Conservation (phyloP, 2,797 vertebrate genomes). For the Typhlichthys eigenmanni region DNA sequence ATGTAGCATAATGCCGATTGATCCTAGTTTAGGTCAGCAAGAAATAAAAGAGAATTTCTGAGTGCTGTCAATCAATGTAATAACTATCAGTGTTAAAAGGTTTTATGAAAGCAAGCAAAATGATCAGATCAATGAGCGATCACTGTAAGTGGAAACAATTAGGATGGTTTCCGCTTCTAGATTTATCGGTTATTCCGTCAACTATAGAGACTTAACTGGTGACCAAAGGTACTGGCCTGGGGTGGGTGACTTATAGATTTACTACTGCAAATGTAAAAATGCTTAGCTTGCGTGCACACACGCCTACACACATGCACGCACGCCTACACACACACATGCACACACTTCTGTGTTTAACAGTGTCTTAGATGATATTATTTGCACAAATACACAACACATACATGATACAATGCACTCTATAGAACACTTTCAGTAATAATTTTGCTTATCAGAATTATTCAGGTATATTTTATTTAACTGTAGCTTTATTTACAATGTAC, state of each 20-base stretch:
- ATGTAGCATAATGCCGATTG: not conserved
- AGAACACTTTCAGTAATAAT: constrained; percentile 19
- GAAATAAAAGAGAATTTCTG: not conserved
- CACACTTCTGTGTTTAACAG: not conserved
- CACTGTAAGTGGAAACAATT: constrained; percentile 25
- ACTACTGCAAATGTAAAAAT: constrained; percentile 11
- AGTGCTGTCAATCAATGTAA: constrained; percentile 57
- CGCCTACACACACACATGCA: not conserved
- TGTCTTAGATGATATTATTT: no score
- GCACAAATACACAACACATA: constrained; percentile 1
- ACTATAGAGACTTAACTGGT: constrained; percentile 43
- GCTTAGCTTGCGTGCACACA: not conserved
- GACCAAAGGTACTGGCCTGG: constrained; percentile 36
- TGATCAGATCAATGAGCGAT: constrained; percentile 51
- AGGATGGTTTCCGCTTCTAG: constrained; percentile 28
- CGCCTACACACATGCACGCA: not conserved
- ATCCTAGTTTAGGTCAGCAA: not conserved
- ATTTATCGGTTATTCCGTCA: constrained; percentile 50
- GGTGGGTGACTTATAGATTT: constrained; percentile 36
- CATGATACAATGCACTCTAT: constrained; percentile 1
- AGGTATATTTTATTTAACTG: constrained; percentile 68
- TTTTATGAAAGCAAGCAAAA: constrained; percentile 35
- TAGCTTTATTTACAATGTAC: constrained; percentile 69
- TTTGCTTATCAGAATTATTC: constrained; percentile 44
- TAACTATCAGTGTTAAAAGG: constrained; percentile 50